Evolutionary conservation across 1,140 invertebrate genomes (phyloP), one percentile per base, ranked within the genome.

Genomic region (Acromyrmex heyeri): DNA sequence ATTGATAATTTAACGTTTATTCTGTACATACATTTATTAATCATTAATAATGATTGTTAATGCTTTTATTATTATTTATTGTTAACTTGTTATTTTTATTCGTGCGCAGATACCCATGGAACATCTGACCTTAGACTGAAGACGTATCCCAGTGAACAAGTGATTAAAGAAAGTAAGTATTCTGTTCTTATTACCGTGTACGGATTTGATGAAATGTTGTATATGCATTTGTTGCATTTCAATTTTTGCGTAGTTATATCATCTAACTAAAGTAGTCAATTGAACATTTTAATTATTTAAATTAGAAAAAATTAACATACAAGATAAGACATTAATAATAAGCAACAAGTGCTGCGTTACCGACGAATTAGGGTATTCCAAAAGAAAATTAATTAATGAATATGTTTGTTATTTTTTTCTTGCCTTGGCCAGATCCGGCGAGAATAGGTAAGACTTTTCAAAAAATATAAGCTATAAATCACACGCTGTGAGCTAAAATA

Each of bases 121-220:
- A 3, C 70, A 61, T 57, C 34, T 21, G 92, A 90, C 6, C 94
- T 98, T 14, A 96, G 97, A 69, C 93, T 98, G 70, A 97, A 96
- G 93, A 98, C 97, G 0, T 98, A 98, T 93, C 98, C 98, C 6
- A 94, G 94, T 38, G 96, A 97, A 57, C 97, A 98, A 94, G 96
- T 96, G 50, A 97, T 98, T 61, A 97, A 97, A 96, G 96, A 98
- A 96, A 97, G 98, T 98, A 95, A 97, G 97, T 97, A 92, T 38
- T 1, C 34, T 27, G 1, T 24, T 53, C 7, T 34, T 73, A n/a
- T 24, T 38, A 44, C 3, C 12, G 3, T 24, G 12, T 30, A 70
- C 27, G 14, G 57, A 53, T 67, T 86, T 48, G n/a, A 24, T 86
- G 34, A 73, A 44, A 83, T 48, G n/a, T 12, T 73, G 30, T 59